Evolutionary conservation across 2,113 vertebrate species (phyloP), one percentile per base, ranked within the genome.

Genomic region (Sula dactylatra): DNA sequence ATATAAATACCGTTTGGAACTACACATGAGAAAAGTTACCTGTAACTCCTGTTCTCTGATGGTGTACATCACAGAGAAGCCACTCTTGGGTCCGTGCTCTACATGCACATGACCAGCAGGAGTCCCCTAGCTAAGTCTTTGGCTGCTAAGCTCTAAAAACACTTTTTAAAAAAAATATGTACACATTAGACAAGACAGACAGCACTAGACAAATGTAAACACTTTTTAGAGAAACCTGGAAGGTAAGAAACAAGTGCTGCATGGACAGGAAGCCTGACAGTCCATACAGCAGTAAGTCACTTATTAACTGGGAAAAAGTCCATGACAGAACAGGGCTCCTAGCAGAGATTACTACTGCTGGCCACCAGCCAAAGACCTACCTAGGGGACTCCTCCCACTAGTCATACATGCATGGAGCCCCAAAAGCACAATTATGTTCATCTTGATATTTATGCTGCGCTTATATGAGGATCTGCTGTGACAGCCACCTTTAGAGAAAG

Each of bases 31-130:
- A 74, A 88, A 86, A 84, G 69, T 94, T 96, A 96, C 90, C 97
- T 95, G 94, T 74, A 86, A 94, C 70, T 91, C 61, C 70, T 95
- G 88, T 94, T 95, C 91, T 96, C 95, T 94, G 95, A 93, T 91
- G 94, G 93, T 93, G 94, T 87, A 89, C 88, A 95, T 95, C 95
- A 95, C 94, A 95, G 93, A 96, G 95, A 94, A 97, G 93, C 86
- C 88, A 89, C 80, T 96, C 88, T 88, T 76, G 96, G 91, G 96
- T 92, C 97, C 6, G 77, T 97, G 96, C 95, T 97, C 96, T 94
- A 96, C 94, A 93, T 88, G 91, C 94, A 94, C 88, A 84, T 84
- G 94, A 95, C 96, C 93, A 95, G 91, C 86, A 93, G 91, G 77
- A 96, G 91, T 76, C 93, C 95, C 95, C 95, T 95, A 96, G 86